Evolutionary conservation across 2,888 invertebrate genomes (phyloP), one percentile per base, ranked within the genome.

Genomic region (Drosophila fungiperda): DNA sequence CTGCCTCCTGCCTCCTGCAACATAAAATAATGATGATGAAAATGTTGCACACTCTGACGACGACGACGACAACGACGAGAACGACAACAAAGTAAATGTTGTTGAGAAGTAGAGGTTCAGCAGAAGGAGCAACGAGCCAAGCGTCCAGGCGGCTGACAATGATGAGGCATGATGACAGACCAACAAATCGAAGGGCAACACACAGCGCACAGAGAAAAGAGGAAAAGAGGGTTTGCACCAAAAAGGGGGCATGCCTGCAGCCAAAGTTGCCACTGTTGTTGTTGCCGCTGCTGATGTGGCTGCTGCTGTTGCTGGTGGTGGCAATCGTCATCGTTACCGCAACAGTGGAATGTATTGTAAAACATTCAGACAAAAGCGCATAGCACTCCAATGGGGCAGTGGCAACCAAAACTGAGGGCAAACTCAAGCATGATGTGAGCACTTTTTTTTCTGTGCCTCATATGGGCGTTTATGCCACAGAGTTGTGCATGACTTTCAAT

Each of bases 101-200:
- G 53, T 58, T 61, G 78, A 40, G 62, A 58, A 50, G 38, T 53
- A 42, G 55, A 54, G 38, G 49, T 35, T 35, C 9, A 38, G 54
- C 36, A 50, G 32, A 23, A 45, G 45, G 45, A 45, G 60, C 49
- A 57, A 36, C 26, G 63, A 50, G 62, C 20, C 70, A 62, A 67
- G 67, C 69, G 70, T 64, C 77, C 76, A 73, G 68, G 78, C 74
- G 85, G 64, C 86, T 88, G 85, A 88, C 85, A 90, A 91, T 90
- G 88, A 89, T 91, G 88, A 89, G 91, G 91, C 89, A 91, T 83
- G 90, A 87, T 90, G 90, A 89, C 89, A 90, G 90, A 87, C 89
- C 81, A 78, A 89, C 89, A 90, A 85, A 90, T 82, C 82, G 87
- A 87, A 89, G 86, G 85, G 77, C 68, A 87, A 67, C 68, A 52